Base-by-base conservation (phyloP, 2,888 invertebrate genomes). In the Tridacna crocea region DNA sequence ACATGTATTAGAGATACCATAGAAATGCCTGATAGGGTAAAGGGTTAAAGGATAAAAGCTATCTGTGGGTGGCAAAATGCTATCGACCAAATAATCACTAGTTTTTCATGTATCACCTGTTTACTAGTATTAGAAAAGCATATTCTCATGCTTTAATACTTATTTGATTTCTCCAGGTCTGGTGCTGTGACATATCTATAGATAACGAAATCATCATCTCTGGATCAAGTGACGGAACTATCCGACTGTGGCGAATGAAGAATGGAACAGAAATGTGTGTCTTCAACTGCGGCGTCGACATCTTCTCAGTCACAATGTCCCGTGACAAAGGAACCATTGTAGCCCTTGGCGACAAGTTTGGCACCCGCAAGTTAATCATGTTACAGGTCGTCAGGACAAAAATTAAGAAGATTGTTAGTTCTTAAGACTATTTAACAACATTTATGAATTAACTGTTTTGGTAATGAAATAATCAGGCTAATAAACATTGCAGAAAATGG, bases 301-400 rank as follows among this genome's bases (percentile, higher is more conserved):
- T 94, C 80, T 94, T 94, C 91, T 90, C 91, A 78, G 92, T 94
- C 72, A 92, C 92, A 60, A 92, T 94, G 89, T 94, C 93, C 85
- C 90, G 89, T 70, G 94, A 94, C 90, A 94, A 94, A 84, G 91
- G 92, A 73, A 94, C 94, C 24, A 93, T 94, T 47, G 94, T 94
- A 75, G 94, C 94, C 60, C 92, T 94, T 12, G 94, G 94, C 11
- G 94, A 94, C 90, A 93, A 94, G 87, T 91, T 85, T 80, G 93
- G 93, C 24, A 91, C 94, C 66, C 85, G 94, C 66, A 94, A 94
- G 82, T 88, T 94, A 74, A 93, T 94, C 84, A 94, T 94, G 94
- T 84, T 94, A 78, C 94, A 94, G 79, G 92, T 94, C 11, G 93
- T 93, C 3, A 88, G 92, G 27, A 89, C 91, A 22, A 92, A 92